These are phyloP conservation scores for Puma concolor DNA, from an alignment of 2,113 vertebrate species.

Conservation along the genomic window DNA sequence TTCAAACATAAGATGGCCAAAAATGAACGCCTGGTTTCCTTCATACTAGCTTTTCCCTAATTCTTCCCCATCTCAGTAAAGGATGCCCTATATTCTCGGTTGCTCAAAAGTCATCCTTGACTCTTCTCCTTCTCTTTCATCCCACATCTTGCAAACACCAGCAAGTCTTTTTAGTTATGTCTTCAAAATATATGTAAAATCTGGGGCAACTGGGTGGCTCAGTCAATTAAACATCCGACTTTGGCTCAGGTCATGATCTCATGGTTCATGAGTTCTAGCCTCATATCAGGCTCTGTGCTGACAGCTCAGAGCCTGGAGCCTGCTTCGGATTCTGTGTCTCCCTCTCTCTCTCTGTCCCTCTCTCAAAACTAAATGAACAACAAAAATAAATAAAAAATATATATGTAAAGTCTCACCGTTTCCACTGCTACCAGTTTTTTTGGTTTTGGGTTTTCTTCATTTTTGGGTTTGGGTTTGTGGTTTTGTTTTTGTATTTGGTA, in stretches of 20 bases:
- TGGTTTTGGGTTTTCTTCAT: neutral
- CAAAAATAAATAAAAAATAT: no score
- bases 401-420: neutral
- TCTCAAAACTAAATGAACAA: no score
- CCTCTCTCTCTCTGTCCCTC: no score
- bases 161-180: neutral
- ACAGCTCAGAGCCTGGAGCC: no score
- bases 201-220: no score
- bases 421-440: neutral
- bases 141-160: neutral
- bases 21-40: neutral
- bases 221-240: no score
- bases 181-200: constrained; percentile 31
- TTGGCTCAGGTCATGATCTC: no score
- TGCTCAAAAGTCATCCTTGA: neutral
- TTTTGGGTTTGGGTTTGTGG: neutral
- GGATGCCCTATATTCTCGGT: neutral
- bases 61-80: neutral
- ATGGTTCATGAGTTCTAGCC: no score
- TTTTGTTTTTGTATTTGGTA: neutral
- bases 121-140: neutral
- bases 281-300: no score
- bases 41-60: neutral
- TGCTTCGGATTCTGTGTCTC: no score
- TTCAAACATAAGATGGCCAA: constrained; percentile 2